Conservation (phyloP, 2,113 vertebrate genomes). For the Cololabis saira region DNA sequence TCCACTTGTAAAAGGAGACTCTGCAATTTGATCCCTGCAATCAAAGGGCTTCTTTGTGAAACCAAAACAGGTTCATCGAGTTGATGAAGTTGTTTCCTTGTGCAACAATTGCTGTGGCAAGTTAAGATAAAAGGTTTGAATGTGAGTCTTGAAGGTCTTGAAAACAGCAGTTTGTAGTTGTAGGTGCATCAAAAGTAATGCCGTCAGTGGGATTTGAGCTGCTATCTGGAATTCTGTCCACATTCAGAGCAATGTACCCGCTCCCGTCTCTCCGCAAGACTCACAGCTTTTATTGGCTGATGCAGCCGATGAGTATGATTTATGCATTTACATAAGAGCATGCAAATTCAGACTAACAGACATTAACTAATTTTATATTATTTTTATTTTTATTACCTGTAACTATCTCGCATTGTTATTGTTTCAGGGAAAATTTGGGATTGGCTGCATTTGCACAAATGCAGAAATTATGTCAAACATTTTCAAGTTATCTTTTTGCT, state of each 20-base stretch:
- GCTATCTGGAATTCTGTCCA: not conserved
- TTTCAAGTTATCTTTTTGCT: not conserved
- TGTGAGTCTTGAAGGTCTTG: not conserved
- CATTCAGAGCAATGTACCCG: constrained; percentile 11
- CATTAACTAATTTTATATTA: no score
- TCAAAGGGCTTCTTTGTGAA: constrained; percentile 71
- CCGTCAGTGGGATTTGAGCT: constrained; percentile 4
- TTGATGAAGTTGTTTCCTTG: not conserved
- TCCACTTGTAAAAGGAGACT: constrained; percentile 10
- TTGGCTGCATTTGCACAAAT: constrained; percentile 36
- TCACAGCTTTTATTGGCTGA: constrained; percentile 27
- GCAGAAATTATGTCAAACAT: constrained; percentile 3
- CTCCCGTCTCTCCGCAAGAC: not conserved
- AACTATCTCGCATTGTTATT: constrained; percentile 2
- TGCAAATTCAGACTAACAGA: constrained; percentile 25
- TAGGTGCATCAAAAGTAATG: not conserved
- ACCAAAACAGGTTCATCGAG: constrained; percentile 43
- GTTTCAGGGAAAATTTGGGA: constrained; percentile 28
- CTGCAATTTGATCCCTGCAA: constrained; percentile 36
- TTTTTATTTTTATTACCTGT: constrained; percentile 16
- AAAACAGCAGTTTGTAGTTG: not conserved
- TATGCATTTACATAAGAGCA: constrained; percentile 49
- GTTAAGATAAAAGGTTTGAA: no score
- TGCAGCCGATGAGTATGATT: constrained; percentile 10
- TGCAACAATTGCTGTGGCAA: not conserved